Evolutionary conservation across 2,888 invertebrate genomes (phyloP).

Genomic region (Mesodorylaimus sp.): DNA sequence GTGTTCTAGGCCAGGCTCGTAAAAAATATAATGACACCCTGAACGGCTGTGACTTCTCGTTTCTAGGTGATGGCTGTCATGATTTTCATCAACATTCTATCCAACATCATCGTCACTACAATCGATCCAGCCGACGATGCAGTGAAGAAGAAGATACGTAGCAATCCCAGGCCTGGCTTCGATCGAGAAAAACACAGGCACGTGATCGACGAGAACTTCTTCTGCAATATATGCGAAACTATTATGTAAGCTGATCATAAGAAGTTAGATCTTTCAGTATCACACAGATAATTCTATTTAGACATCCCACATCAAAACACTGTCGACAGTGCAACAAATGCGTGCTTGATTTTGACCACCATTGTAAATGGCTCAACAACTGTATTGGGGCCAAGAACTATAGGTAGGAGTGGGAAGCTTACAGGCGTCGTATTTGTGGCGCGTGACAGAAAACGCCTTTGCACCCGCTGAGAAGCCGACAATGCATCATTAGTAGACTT

Average conservation of each 20-base stretch:
- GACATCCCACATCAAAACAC: constrained; percentile 48
- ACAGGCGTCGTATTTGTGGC: no score
- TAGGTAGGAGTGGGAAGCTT: constrained; percentile 11
- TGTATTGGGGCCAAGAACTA: constrained; percentile 53
- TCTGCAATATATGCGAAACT: constrained; percentile 70
- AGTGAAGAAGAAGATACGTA: constrained; percentile 43
- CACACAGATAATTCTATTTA: no score
- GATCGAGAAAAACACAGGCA: constrained; percentile 66
- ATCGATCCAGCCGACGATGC: constrained; percentile 68
- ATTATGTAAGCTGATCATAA: constrained; percentile 30
- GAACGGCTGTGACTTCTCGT: not conserved
- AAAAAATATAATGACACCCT: not conserved
- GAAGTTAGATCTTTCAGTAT: constrained; percentile 44
- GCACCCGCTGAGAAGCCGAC: no score
- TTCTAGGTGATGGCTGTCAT: constrained; percentile 39
- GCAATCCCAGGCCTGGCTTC: constrained; percentile 54
- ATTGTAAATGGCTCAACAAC: constrained; percentile 96
- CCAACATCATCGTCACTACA: constrained; percentile 57
- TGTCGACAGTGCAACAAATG: constrained; percentile 94
- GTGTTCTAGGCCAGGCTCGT: no score
- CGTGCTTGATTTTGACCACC: constrained; percentile 80
- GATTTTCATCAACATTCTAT: constrained; percentile 50
- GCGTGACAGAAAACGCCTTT: no score
- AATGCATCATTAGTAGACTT: no score
- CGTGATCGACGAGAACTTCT: constrained; percentile 71